Evolutionary conservation across 64 coral and sea anemone genomes (phyloP).

Genomic region (Astreopora myriophthalma): DNA sequence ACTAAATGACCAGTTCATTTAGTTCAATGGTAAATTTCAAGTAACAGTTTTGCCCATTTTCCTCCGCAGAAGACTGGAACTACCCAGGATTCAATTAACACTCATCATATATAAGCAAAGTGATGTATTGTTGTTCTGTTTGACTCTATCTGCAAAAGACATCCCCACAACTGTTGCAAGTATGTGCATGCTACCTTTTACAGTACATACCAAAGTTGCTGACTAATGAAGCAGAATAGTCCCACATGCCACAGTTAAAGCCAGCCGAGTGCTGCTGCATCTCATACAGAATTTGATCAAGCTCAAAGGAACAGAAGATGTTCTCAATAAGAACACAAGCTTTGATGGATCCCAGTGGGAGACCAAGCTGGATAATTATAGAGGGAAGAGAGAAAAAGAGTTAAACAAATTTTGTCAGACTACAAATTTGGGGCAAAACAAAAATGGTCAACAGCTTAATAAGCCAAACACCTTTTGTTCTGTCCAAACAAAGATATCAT

Average conservation of each 20-base stretch:
- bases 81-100: no score
- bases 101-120: no score
- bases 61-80: no score
- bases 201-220: constrained; percentile 83
- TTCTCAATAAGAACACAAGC: constrained; percentile 83
- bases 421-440: no score
- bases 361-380: constrained; percentile 51
- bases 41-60: no score
- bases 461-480: constrained; percentile 52
- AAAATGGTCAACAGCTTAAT: neutral
- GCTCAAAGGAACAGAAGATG: constrained; percentile 80
- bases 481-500: constrained; percentile 79
- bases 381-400: neutral
- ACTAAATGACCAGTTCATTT: no score
- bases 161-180: no score
- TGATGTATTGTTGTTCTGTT: no score
- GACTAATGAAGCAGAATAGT: constrained; percentile 85
- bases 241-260: constrained; percentile 95
- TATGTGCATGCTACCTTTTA: no score
- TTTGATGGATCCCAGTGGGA: constrained; percentile 75
- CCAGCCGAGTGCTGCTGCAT: constrained; percentile 75
- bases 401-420: no score
- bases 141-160: no score
- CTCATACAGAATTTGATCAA: constrained; percentile 82
- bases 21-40: no score